Base-by-base conservation (phyloP, 2,113 vertebrate species). In the Andinoacara biseriatus region DNA sequence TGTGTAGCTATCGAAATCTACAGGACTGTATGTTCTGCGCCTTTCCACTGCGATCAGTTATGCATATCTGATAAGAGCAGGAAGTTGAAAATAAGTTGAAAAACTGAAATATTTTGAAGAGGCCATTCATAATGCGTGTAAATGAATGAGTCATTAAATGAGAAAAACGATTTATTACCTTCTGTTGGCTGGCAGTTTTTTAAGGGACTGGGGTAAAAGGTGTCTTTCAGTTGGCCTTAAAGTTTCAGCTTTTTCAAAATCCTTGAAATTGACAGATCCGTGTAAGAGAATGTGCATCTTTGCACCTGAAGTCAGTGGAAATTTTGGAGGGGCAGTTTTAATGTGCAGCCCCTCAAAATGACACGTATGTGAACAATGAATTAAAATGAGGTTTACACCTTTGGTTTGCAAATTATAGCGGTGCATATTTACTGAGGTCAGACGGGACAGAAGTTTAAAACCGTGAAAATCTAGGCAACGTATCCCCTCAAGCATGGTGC, bases 111-210 rank as follows among this genome's bases (percentile, higher is more conserved):
- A n/a, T 56, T 56, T 2, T n/a, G 49, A 52, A 7, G 17, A 52
- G 14, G 46, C 14, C 10, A 5, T 17, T 49, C 46, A 49, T 49
- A 14, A 6, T 15, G 13, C 1, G 43, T 46, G 43, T 15, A 46
- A 46, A 14, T 49, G 46, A 14, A 49, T 49, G 14, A 49, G 14
- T 52, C 26, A 13, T 52, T 72, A 52, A 72, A 72, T 52, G 1
- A 72, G 24, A 31, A 31, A n/a, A 31, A 52, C 8, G 0, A 52
- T n/a, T 72, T 20, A 52, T 0, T 31, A 0, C 10, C 24, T 0
- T 49, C 1, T 15, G 14, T 49, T 46, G 4, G 3, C 43, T 46
- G 43, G 14, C 43, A 46, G 4, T 33, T 33, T 33, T 46, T 46
- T 46, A 46, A 15, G 43, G 43, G 4, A 14, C 13, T 46, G 43